Evolutionary conservation across 1,140 invertebrate species (phyloP), one percentile per base, ranked within the genome.

Genomic region (Leptonema lineaticorne): DNA sequence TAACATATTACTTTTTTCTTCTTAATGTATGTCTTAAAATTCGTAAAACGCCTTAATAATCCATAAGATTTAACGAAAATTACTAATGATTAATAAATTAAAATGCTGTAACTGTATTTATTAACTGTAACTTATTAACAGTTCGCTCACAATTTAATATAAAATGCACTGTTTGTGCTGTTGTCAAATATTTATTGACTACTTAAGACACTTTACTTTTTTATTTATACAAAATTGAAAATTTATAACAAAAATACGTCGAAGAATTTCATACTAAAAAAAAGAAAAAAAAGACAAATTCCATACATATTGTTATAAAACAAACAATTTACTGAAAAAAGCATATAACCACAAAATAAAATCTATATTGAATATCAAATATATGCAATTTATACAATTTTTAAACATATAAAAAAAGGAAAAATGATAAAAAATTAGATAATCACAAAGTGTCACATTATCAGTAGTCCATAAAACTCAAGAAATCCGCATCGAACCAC

Each of bases 121-220:
- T n/a, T 30, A 41, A 30, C 58, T 16, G 20, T 16, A 41, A 26
- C 16, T 62, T 62, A 37, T 22, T n/a, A n/a, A n/a, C n/a, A n/a
- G n/a, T n/a, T n/a, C n/a, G n/a, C n/a, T n/a, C 37, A 46, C 20
- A 64, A 18, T 28, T 28, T 59, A 33, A 33, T 20, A 59, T 33
- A 59, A 53, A 53, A 45, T 45, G 30, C 37, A 27, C 28, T 22
- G 4, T 22, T 11, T 2, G 11, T 27, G 24, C n/a, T n/a, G n/a
- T n/a, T n/a, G n/a, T n/a, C 7, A 22, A 60, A 60, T 11, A 6
- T 28, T 50, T 50, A 28, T 20, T 41, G 62, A 64, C 62, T 64
- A 64, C 62, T 14, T 45, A 27, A 50, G 62, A 64, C 62, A 64
- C 59, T 37, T 37, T 20, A 41, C 11, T n/a, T n/a, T n/a, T n/a